Conservation (phyloP, 2,113 vertebrate genomes). For the Chiloscyllium plagiosum region DNA sequence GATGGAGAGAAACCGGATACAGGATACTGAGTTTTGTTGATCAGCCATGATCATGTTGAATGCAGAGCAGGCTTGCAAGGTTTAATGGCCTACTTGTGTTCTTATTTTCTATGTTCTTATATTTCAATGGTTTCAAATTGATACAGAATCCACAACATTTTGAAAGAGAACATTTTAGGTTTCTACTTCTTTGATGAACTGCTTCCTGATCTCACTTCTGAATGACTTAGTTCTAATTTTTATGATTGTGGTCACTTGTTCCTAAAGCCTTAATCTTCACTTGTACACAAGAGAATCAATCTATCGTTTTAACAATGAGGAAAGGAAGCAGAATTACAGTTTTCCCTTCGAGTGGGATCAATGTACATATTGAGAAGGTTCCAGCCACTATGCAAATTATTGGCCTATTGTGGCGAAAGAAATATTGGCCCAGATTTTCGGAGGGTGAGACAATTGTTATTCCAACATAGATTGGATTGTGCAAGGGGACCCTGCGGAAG, state of each 20-base stretch:
- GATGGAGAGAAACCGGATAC: no score
- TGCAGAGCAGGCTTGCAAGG: no score
- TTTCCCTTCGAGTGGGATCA: not conserved
- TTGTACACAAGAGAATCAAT: not conserved
- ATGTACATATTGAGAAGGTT: not conserved
- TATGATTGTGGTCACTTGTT: not conserved
- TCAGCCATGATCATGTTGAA: no score
- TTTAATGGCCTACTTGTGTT: no score
- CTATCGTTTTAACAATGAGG: not conserved
- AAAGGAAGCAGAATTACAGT: not conserved
- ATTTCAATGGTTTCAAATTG: not conserved
- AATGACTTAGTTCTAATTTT: not conserved
- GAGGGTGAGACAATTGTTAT: no score
- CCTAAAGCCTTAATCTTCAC: not conserved
- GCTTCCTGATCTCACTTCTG: not conserved
- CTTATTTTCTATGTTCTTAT: not conserved
- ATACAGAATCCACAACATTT: not conserved
- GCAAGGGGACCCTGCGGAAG: no score
- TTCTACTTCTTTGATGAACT: not conserved
- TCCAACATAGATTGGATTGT: no score
- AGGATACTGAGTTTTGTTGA: no score
- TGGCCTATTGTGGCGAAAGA: not conserved
- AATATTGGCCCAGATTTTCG: not conserved
- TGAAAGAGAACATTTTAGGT: not conserved
- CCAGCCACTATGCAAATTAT: not conserved